phyloP scores from a whole-genome alignment of 2,113 vertebrate species.

The Callithrix jacchus region DNA sequence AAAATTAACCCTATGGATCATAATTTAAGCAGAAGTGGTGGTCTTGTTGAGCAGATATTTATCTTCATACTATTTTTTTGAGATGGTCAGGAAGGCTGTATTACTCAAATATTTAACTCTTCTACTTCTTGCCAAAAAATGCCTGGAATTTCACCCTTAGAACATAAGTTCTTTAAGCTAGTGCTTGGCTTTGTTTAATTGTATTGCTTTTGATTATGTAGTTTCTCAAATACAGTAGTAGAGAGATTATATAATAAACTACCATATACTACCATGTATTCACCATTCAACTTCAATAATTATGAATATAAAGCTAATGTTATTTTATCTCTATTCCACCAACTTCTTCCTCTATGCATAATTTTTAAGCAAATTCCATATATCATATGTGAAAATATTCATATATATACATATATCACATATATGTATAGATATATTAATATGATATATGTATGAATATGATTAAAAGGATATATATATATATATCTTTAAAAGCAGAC shows the following conservation, averaged over 20 bases:
- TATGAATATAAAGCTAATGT: background rate
- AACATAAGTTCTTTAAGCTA: background rate
- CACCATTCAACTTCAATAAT: background rate
- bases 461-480: background rate
- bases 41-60: background rate
- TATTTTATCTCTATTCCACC: background rate
- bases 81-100: background rate
- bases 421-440: background rate
- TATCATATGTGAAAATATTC: background rate
- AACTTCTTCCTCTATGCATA: background rate
- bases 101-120: background rate
- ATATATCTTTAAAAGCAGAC: background rate
- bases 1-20: background rate
- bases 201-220: background rate
- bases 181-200: background rate
- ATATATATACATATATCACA: background rate
- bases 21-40: background rate
- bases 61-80: background rate
- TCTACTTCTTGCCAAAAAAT: background rate
- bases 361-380: background rate
- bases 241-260: background rate
- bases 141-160: background rate
- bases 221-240: background rate
- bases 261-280: background rate
- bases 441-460: too few relatives aligned